Evolutionary conservation across 2,797 vertebrate species (phyloP), one percentile per base, ranked within the genome.

Genomic region (Pagetopsis macropterus): DNA sequence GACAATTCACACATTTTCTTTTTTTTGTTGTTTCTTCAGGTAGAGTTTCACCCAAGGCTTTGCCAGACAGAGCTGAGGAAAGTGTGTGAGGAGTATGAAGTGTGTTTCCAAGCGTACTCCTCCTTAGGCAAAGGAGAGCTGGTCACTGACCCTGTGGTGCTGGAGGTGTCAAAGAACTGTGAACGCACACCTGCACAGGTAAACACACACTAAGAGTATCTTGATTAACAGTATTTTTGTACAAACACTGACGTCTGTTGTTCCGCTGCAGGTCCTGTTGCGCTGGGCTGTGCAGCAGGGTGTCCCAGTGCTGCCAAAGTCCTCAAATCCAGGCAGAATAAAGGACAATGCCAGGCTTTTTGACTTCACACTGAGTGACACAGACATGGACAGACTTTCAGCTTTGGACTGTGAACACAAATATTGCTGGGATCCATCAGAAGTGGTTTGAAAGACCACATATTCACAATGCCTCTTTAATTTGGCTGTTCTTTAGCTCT

Each of bases 101-200:
- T 96, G 58, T 95, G 95, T 82, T 94, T 96, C 45, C 95, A 96
- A 74, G 94, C 95, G 0, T 96, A 95, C 82, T 94, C 95, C 3
- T 96, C 96, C 2, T 81, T 96, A 33, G 96, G 95, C 9, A 89
- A 80, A 62, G 95, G 95, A 48, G 48, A 86, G 3, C 87, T 96
- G 46, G 27, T 95, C 44, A 73, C 76, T 40, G 88, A 95, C 37
- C 88, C 92, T 0, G 75, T 84, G 56, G 92, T 96, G 37, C 37
- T 62, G 21, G 88, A 89, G 14, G 87, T 96, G 50, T 94, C 95
- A 12, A 72, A 76, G 45, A 54, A 58, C 14, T 91, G 66, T 43
- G 72, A 78, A 2, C 90, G 81, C 44, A 94, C 91, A 7, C 87
- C 94, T 1, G 93, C 94, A 56, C 96, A 96, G 89, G 94, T 95